A percentile compares a stretch with the other conserved stretches of the same genome.
These are phyloP conservation scores for Cephus cinctus DNA, from an alignment of 1,140 invertebrate species.

Conservation along the genomic window DNA sequence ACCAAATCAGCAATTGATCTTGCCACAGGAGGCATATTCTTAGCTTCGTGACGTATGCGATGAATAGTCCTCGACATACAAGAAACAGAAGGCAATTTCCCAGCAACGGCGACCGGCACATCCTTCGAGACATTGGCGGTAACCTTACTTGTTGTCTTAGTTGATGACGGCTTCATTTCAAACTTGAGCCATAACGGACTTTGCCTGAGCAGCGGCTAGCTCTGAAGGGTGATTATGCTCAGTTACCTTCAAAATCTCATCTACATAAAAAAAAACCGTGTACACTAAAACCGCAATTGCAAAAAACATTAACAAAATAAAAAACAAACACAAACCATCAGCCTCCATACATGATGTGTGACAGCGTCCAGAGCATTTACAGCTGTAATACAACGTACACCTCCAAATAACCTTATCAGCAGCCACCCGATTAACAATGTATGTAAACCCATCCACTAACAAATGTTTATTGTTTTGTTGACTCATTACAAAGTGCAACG, in stretches of 20 bases:
- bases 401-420: constrained; percentile 7
- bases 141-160: not conserved
- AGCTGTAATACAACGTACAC: no score
- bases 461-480: not conserved
- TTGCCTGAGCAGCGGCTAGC: not conserved
- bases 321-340: no score
- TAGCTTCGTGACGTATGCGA: not conserved
- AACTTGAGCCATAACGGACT: not conserved
- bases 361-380: no score
- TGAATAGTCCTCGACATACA: not conserved
- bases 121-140: not conserved
- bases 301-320: no score
- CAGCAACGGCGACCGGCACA: not conserved
- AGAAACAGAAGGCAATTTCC: not conserved
- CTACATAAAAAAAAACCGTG: not conserved
- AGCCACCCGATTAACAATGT: not conserved
- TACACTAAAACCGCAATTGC: no score
- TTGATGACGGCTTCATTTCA: not conserved
- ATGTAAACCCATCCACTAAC: not conserved
- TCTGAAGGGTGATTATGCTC: constrained; percentile 2
- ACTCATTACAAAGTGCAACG: constrained; percentile 2
- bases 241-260: constrained; percentile 2
- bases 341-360: no score
- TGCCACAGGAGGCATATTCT: not conserved
- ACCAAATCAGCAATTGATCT: not conserved